phyloP scores from a whole-genome alignment of 2,797 vertebrate species.

The Pelodytes ibericus region DNA sequence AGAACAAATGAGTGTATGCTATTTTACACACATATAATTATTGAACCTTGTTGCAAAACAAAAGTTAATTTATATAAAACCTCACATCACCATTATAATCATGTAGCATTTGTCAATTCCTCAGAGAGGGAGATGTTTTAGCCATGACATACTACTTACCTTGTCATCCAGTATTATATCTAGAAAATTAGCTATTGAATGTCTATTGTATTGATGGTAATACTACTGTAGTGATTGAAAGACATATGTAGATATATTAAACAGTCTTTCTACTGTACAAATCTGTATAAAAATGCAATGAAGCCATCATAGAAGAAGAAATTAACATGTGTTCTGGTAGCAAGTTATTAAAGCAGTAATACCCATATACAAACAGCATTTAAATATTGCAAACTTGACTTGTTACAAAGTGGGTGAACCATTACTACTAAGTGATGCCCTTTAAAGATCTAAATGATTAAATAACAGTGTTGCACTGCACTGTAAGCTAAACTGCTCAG shows the following conservation, averaged over 20 bases:
- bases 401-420: conserved; percentile 7
- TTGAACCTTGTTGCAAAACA: not conserved
- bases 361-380: not conserved
- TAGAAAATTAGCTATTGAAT: not conserved
- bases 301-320: not conserved
- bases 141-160: conserved; percentile 37
- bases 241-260: not conserved
- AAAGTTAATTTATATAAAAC: not conserved
- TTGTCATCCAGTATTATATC: not conserved
- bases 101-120: not conserved
- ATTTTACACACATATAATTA: too few relatives aligned
- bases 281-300: not conserved
- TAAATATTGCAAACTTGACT: conserved; percentile 16
- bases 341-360: not conserved
- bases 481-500: not conserved
- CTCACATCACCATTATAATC: not conserved
- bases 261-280: not conserved
- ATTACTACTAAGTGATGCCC: not conserved
- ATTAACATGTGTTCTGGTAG: too few relatives aligned
- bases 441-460: not conserved
- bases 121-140: not conserved
- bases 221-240: not conserved
- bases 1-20: too few relatives aligned
- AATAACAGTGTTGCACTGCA: not conserved
- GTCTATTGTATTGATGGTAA: not conserved